Percentiles rank a stretch among this genome's conserved stretches.
Evolutionary conservation across 2,888 invertebrate species (phyloP).

Genomic region (Sinhomidia bicolor): DNA sequence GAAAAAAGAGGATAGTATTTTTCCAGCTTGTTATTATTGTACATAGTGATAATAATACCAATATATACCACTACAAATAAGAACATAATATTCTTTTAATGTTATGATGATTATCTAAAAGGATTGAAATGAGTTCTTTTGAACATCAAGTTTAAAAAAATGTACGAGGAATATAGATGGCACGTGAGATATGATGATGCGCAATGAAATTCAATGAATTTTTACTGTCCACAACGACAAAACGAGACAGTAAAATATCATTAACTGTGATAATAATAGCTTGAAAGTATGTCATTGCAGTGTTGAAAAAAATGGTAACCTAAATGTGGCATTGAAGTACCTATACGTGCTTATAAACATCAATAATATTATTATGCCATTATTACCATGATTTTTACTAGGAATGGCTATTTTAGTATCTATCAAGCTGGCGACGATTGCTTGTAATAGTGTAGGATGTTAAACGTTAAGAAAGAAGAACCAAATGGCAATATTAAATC

Average conservation of each 20-base stretch:
- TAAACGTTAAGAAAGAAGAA: too few species aligned
- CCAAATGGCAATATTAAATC: too few species aligned
- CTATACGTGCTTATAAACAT: too few species aligned
- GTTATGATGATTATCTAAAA: conserved; percentile 3
- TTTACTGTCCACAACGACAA: conserved; percentile 35
- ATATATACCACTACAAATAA: background rate
- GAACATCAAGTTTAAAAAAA: too few species aligned
- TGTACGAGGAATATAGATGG: conserved; percentile 39
- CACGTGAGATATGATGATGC: conserved; percentile 61
- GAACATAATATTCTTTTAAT: background rate
- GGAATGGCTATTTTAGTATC: too few species aligned
- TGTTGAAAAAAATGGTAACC: too few species aligned
- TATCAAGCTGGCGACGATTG: too few species aligned
- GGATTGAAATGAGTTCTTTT: conserved; percentile 8
- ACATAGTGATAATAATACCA: background rate
- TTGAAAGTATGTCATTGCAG: conserved; percentile 42
- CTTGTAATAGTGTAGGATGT: too few species aligned
- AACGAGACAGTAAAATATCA: conserved; percentile 52
- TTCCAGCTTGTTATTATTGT: background rate
- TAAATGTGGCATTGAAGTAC: background rate
- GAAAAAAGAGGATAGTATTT: background rate
- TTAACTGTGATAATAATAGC: conserved; percentile 1
- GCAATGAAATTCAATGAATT: conserved; percentile 43
- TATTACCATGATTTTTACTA: too few species aligned
- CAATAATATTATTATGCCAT: too few species aligned